Evolutionary conservation across 2,113 vertebrate species (phyloP).

Genomic region (Poecile atricapillus): DNA sequence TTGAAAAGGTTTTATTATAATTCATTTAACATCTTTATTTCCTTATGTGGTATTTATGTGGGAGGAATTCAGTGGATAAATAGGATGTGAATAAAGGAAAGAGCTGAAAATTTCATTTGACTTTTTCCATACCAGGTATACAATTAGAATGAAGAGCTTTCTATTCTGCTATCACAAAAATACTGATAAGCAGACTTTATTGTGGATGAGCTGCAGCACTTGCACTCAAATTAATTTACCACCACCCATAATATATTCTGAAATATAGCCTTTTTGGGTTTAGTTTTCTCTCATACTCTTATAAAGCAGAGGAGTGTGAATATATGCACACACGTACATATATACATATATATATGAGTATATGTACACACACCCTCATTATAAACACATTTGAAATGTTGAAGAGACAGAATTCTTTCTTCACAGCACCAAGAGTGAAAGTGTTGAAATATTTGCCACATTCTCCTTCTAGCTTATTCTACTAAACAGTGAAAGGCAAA

Average conservation of each 20-base stretch:
- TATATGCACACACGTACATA: too few relatives aligned
- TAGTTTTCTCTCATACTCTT: not conserved
- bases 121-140: constrained; percentile 31
- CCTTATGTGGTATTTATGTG: constrained; percentile 3
- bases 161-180: not conserved
- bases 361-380: not conserved
- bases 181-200: not conserved
- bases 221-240: not conserved
- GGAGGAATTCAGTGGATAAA: constrained; percentile 13
- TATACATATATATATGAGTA: not conserved
- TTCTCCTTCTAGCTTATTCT: not conserved
- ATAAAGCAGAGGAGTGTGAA: not conserved
- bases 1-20: constrained; percentile 11
- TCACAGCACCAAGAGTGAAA: not conserved
- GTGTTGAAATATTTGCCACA: not conserved
- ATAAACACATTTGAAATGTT: not conserved
- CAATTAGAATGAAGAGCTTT: not conserved
- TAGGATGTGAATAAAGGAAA: constrained; percentile 23
- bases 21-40: constrained; percentile 25
- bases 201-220: not conserved
- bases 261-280: not conserved
- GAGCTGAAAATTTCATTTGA: not conserved
- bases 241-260: not conserved
- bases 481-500: not conserved
- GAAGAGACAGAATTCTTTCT: not conserved